These are phyloP conservation scores for Microtus pennsylvanicus DNA, from an alignment of 2,113 vertebrate species.

Conservation along the genomic window DNA sequence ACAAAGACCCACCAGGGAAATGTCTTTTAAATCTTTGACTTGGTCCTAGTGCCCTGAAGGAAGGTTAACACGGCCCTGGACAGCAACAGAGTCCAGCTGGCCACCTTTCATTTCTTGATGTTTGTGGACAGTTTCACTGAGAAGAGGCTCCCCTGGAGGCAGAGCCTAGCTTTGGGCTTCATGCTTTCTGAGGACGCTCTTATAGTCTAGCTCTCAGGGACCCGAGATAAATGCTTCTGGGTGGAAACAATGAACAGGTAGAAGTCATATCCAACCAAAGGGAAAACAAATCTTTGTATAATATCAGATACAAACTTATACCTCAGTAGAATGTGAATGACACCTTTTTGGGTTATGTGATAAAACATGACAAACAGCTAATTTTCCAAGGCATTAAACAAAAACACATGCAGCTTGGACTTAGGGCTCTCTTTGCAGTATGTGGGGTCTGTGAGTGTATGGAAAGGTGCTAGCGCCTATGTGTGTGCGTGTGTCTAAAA, in stretches of 20 bases:
- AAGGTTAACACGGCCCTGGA: background rate
- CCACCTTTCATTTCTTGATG: background rate
- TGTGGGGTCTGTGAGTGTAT: background rate
- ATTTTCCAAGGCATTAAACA: background rate
- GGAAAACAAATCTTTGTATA: background rate
- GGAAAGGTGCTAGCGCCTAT: background rate
- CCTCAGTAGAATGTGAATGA: background rate
- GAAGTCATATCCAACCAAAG: background rate
- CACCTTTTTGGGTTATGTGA: background rate
- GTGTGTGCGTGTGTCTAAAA: background rate
- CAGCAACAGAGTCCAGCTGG: background rate
- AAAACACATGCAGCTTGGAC: background rate
- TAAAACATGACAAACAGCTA: background rate
- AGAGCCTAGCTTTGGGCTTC: constrained; percentile 7
- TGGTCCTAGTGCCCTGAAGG: constrained; percentile 7
- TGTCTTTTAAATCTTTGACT: constrained; percentile 6
- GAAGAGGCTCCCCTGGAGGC: background rate
- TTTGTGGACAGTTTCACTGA: constrained; percentile 20
- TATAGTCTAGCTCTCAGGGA: background rate
- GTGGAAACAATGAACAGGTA: background rate
- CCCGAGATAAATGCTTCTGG: background rate
- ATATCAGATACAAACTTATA: too few species aligned
- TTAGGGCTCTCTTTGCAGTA: background rate
- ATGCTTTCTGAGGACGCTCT: background rate
- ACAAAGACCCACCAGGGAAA: constrained; percentile 18